Evolutionary conservation across 2,797 vertebrate genomes (phyloP).

Genomic region (Chelidonichthys spinosus): DNA sequence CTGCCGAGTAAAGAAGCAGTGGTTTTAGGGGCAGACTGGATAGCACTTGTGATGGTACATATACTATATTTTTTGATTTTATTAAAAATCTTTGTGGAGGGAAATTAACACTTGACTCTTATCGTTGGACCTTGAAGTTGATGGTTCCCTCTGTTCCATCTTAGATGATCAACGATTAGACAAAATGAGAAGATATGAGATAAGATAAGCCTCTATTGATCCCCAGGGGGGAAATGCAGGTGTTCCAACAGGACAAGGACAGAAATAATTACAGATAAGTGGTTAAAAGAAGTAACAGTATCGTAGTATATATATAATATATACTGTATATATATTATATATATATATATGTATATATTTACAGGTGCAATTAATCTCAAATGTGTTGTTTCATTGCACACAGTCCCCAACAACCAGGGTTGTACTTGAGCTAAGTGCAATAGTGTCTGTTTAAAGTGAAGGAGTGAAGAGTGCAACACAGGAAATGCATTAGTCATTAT

Average conservation of each 20-base stretch:
- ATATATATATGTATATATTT: too few species aligned
- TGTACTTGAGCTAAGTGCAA: background rate
- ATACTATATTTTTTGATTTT: conserved; percentile 33
- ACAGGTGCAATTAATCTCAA: background rate
- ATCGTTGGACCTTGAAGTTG: background rate
- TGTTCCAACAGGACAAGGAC: background rate
- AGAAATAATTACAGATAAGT: background rate
- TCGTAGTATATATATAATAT: background rate
- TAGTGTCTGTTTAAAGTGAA: background rate
- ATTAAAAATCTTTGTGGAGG: too few species aligned
- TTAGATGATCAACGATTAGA: too few species aligned
- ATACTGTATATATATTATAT: too few species aligned
- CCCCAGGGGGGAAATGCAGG: background rate
- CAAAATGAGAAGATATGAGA: background rate
- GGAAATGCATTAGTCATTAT: conserved; percentile 2
- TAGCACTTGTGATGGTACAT: conserved; percentile 81
- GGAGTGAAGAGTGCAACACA: background rate
- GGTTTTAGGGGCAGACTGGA: conserved; percentile 84
- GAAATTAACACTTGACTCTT: background rate
- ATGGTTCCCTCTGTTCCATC: background rate
- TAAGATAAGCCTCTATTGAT: conserved; percentile 3
- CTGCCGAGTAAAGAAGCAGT: conserved; percentile 83
- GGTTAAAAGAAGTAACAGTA: background rate
- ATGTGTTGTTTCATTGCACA: background rate
- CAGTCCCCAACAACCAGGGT: background rate